phyloP scores from a whole-genome alignment of 2,113 vertebrate genomes.

The Motacilla tschutschensis region DNA sequence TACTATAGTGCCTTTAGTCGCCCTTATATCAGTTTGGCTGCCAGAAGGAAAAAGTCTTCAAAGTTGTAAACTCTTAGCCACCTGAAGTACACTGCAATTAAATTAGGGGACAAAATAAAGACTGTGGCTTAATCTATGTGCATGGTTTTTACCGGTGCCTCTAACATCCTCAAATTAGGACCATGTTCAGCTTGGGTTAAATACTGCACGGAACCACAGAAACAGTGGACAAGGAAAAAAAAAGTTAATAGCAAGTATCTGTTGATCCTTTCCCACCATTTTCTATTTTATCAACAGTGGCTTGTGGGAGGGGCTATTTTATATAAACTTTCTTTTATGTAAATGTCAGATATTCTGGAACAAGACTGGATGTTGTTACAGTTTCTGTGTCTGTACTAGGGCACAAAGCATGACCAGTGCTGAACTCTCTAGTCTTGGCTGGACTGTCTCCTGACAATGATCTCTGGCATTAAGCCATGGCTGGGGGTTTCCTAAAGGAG shows the following conservation, averaged over 20 bases:
- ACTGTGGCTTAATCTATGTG: neutral
- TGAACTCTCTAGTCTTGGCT: neutral
- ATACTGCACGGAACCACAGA: neutral
- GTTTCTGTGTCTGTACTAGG: neutral
- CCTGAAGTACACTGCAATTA: neutral
- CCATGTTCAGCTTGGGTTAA: neutral
- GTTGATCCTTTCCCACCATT: neutral
- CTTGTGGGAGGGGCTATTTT: neutral
- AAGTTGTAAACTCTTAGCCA: neutral
- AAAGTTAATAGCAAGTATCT: neutral
- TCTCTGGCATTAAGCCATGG: neutral
- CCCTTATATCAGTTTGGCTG: neutral
- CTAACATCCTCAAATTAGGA: neutral
- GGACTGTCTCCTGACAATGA: neutral
- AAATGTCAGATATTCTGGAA: neutral
- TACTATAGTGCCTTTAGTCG: neutral
- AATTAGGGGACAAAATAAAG: neutral
- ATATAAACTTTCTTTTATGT: neutral
- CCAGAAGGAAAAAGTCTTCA: neutral
- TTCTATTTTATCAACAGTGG: neutral
- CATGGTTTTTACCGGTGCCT: neutral
- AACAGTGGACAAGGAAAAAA: neutral
- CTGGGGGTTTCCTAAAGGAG: neutral
- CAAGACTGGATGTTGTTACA: neutral
- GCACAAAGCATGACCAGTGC: neutral